Evolutionary conservation across 2,888 invertebrate genomes (phyloP).

Genomic region (Amphiduros pacificus): DNA sequence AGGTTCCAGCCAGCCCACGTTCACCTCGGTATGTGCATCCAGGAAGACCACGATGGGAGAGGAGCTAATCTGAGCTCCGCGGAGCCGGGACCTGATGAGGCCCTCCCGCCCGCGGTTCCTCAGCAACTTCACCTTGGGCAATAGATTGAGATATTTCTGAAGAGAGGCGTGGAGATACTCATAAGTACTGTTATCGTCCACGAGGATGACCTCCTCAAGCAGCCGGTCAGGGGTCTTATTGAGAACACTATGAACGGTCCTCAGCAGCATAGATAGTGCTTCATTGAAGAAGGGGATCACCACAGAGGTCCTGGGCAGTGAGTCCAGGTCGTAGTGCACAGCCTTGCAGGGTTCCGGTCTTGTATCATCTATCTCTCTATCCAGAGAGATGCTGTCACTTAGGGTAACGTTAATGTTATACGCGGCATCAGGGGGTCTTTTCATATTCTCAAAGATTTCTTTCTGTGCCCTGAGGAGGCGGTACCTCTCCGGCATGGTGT

Average conservation of each 20-base stretch:
- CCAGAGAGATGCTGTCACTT: slow-evolving; percentile 31
- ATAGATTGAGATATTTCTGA: slow-evolving; percentile 19
- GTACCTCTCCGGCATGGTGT: too few species aligned
- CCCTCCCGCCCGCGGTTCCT: slow-evolving; percentile 27
- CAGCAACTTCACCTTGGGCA: slow-evolving; percentile 29
- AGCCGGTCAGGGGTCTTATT: slow-evolving; percentile 4
- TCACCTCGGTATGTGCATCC: slow-evolving; percentile 33
- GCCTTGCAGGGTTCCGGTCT: slow-evolving; percentile 26
- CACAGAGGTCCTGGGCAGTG: slow-evolving; percentile 15
- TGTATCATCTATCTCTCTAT: slow-evolving; percentile 30
- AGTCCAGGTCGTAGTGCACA: background rate
- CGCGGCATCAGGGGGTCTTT: slow-evolving; percentile 9
- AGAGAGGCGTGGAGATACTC: slow-evolving; percentile 15
- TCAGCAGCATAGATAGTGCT: slow-evolving; percentile 30
- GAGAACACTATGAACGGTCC: slow-evolving; percentile 22
- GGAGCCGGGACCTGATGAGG: slow-evolving; percentile 28
- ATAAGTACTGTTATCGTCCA: slow-evolving; percentile 29
- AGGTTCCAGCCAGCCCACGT: slow-evolving; percentile 32
- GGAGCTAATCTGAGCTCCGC: slow-evolving; percentile 16
- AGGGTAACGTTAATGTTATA: slow-evolving; percentile 34
- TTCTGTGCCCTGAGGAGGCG: too few species aligned
- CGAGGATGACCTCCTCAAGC: slow-evolving; percentile 26
- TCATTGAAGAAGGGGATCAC: slow-evolving; percentile 35
- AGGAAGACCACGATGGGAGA: slow-evolving; percentile 30
- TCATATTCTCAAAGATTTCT: background rate